phyloP scores from a whole-genome alignment of 2,113 vertebrate species.

The Pluvialis apricaria region DNA sequence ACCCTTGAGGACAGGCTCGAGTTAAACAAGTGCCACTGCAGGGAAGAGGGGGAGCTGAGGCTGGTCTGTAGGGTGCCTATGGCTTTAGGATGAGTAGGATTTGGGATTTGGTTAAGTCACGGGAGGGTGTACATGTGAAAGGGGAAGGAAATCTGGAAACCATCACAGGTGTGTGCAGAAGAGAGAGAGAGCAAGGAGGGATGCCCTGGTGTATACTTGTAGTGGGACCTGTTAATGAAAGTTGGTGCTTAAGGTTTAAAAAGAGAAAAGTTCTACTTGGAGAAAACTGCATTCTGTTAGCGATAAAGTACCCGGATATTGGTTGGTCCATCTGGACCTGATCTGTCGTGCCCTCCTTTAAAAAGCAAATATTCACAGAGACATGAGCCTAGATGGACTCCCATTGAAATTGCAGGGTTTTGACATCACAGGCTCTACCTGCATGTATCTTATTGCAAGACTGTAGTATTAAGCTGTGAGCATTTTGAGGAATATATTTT shows the following conservation, averaged over 20 bases:
- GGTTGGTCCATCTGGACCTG: background rate
- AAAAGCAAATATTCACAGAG: background rate
- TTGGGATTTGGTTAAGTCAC: background rate
- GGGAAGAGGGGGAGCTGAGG: background rate
- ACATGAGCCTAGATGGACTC: background rate
- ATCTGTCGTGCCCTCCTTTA: background rate
- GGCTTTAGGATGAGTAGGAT: background rate
- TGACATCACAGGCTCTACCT: background rate
- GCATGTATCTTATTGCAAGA: background rate
- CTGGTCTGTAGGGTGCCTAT: background rate
- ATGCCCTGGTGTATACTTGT: accelerated
- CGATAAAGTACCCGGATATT: accelerated
- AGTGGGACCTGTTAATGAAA: background rate
- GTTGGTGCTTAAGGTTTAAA: background rate
- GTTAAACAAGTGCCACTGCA: accelerated
- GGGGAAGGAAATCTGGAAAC: background rate
- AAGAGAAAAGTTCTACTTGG: background rate
- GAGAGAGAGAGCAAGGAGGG: background rate
- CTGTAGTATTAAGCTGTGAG: background rate
- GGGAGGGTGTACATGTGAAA: background rate
- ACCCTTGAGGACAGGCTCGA: background rate
- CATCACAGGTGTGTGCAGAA: background rate
- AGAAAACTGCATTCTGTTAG: background rate
- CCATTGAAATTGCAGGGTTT: background rate
- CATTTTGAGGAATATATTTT: background rate